Evolutionary conservation across 2,888 invertebrate genomes (phyloP).

Genomic region (Malthinus flaveolus): DNA sequence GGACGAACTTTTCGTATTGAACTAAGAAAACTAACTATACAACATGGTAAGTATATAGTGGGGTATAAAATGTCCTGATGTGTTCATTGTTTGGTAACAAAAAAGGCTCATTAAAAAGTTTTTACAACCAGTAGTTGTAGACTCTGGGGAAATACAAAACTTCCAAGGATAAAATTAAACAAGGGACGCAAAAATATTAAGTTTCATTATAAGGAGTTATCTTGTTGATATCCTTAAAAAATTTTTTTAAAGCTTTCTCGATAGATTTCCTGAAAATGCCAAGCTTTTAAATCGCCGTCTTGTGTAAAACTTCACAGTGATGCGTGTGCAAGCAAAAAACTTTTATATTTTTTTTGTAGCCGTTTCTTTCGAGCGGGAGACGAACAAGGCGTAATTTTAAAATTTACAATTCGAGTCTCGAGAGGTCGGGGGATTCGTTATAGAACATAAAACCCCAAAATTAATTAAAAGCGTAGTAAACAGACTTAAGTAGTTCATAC

Average conservation of each 20-base stretch:
- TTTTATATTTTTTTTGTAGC: too few species aligned
- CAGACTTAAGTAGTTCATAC: too few species aligned
- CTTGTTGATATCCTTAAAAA: conserved; percentile 15
- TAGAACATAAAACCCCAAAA: too few species aligned
- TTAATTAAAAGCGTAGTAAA: too few species aligned
- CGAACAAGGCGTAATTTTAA: too few species aligned
- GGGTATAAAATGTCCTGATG: conserved; percentile 1
- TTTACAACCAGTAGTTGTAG: conserved; percentile 23
- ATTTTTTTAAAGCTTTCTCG: conserved; percentile 7
- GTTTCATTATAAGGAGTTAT: conserved; percentile 26
- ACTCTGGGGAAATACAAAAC: conserved; percentile 26
- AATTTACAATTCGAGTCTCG: too few species aligned
- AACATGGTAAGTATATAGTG: not conserved
- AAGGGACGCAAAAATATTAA: conserved; percentile 18
- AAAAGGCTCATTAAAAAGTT: conserved; percentile 25
- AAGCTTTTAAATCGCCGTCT: too few species aligned
- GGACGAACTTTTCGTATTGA: too few species aligned
- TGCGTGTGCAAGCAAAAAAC: too few species aligned
- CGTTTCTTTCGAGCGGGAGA: too few species aligned
- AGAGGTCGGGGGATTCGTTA: too few species aligned
- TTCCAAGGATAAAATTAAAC: conserved; percentile 24
- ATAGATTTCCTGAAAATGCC: not conserved
- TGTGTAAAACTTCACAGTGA: too few species aligned
- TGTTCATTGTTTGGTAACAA: conserved; percentile 17
- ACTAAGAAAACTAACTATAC: not conserved